A percentile compares a stretch with the other conserved stretches of the same genome.
Evolutionary conservation across 2,113 vertebrate species (phyloP).

Genomic region (Hippocampus mohnikei): DNA sequence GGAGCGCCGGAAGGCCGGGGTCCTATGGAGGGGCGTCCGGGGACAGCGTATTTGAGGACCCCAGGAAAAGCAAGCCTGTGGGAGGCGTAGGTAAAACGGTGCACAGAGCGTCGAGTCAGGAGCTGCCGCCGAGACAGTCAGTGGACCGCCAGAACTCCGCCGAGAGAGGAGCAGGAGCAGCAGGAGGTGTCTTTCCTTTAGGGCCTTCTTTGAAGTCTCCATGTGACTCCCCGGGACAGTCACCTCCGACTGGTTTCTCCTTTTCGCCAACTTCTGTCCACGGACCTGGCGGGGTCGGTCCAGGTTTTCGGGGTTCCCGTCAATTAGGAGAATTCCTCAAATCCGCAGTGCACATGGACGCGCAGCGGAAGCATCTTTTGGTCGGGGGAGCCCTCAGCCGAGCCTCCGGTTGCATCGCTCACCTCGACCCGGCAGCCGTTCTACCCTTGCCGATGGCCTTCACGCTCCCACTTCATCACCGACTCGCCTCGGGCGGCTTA

Average conservation of each 20-base stretch:
- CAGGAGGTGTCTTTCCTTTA: conserved; percentile 49
- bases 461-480: conserved; percentile 70
- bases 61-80: conserved; percentile 79
- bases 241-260: conserved; percentile 85
- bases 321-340: conserved; percentile 95
- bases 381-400: conserved; percentile 68
- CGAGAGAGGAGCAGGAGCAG: conserved; percentile 73
- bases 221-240: conserved; percentile 87
- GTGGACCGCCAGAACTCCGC: conserved; percentile 90
- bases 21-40: conserved; percentile 21
- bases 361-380: conserved; percentile 83
- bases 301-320: conserved; percentile 81
- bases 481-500: conserved; percentile 75
- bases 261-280: conserved; percentile 80
- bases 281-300: conserved; percentile 33
- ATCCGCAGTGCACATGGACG: conserved; percentile 89
- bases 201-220: conserved; percentile 77
- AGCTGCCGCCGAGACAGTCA: conserved; percentile 85
- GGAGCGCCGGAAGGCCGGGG: conserved; percentile 69
- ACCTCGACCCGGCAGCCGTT: conserved; percentile 79
- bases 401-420: conserved; percentile 59
- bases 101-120: conserved; percentile 82
- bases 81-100: conserved; percentile 70
- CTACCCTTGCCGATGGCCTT: conserved; percentile 66
- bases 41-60: conserved; percentile 76